Evolutionary conservation across 2,888 invertebrate genomes (phyloP), one percentile per base, ranked within the genome.

Genomic region (Trichopoda pennipes): DNA sequence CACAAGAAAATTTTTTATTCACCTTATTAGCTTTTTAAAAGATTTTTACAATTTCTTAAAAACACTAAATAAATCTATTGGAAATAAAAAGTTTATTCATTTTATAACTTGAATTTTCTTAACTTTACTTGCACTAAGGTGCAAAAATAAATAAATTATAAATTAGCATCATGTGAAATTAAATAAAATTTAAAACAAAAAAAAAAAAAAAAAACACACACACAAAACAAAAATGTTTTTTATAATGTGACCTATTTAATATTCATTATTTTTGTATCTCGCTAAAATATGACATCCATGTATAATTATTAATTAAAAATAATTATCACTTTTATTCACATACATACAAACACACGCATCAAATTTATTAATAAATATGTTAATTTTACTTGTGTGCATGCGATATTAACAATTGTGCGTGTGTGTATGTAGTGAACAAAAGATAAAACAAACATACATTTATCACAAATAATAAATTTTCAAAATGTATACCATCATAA

Each of bases 291-390:
- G 56, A 66, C 58, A 63, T 32, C 32, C 49, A 64, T 47, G n/a
- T 56, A 47, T 64, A 75, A 75, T 73, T 73, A 63, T 63, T 53
- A 73, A 73, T 73, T 73, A 73, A 55, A 55, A 63, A 63, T 73
- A 73, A 73, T 73, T 63, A 63, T 73, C 73, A 73, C 63, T 73
- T 63, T 55, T 73, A 63, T 42, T 21, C 61, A 42, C 53, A 47
- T 2, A 58, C 35, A 9, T 32, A 28, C 23, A 44, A 23, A 44
- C 23, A 72, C 32, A 49, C 38, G 63, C 58, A 75, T 49, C 63
- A 49, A 66, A 56, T 75, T 75, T 64, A 75, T 75, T 75, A 75
- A 75, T 75, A 75, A 66, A 75, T 66, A 66, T 75, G 64, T 66
- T 66, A 66, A 75, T 75, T 66, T 66, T 19, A 16, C 28, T 32